Evolutionary conservation across 2,797 vertebrate species (phyloP).

Genomic region (Platalea minor): DNA sequence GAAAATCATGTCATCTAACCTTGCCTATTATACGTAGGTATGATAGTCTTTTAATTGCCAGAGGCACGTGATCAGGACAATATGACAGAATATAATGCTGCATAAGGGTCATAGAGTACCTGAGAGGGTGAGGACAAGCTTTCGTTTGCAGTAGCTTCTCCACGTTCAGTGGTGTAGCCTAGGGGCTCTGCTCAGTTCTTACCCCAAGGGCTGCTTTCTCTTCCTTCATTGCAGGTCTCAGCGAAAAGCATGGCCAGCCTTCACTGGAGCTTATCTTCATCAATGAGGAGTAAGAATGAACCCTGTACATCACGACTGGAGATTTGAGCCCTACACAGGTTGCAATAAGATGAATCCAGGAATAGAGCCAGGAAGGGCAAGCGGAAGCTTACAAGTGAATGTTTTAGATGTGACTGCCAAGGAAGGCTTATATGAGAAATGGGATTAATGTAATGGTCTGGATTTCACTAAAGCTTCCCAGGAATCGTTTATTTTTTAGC

Average conservation of each 20-base stretch:
- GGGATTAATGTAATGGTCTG: neutral
- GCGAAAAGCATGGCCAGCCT: slow-evolving; percentile 54
- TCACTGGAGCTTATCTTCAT: slow-evolving; percentile 85
- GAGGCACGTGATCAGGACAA: neutral
- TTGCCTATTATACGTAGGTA: neutral
- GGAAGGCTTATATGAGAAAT: neutral
- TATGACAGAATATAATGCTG: neutral
- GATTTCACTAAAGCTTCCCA: neutral
- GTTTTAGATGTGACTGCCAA: neutral
- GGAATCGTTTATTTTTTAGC: neutral
- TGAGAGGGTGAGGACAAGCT: accelerated
- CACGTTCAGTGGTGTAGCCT: neutral
- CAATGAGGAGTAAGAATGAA: slow-evolving; percentile 83
- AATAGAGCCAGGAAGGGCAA: slow-evolving; percentile 50
- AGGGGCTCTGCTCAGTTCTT: neutral
- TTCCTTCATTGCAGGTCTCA: slow-evolving; percentile 60
- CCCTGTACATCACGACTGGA: slow-evolving; percentile 60
- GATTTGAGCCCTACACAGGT: slow-evolving; percentile 63
- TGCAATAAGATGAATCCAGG: slow-evolving; percentile 47
- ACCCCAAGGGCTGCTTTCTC: neutral
- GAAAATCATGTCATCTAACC: neutral
- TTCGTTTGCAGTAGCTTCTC: neutral
- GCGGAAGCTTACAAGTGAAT: neutral
- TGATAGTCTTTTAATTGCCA: neutral
- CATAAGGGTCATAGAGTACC: neutral